Base-by-base conservation (phyloP, 2,113 vertebrate species). In the Hippocampus abdominalis region DNA sequence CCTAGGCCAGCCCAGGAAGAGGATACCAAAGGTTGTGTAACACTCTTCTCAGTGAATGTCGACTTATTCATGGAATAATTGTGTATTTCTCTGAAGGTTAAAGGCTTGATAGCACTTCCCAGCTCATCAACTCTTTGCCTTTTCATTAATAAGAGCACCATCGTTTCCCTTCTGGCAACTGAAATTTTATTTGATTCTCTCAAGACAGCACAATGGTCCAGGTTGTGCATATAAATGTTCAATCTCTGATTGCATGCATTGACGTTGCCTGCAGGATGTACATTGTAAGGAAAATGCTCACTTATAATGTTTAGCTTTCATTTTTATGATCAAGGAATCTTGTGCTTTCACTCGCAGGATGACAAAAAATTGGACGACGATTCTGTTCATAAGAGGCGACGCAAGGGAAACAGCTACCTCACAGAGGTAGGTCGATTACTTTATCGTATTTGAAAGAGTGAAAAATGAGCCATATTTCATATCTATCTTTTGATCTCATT, bases 301-400 rank as follows among this genome's bases (percentile, higher is more conserved):
- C 32, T 44, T 15, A 18, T 7, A 36, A 11, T 0, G 21, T 0
- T 25, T 3, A 3, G 11, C 15, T 53, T 68, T 20, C 25, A 6
- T 9, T 13, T 7, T 59, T 10, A 48, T n/a, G 57, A 21, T 53
- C 10, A 54, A 32, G 13, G 9, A 44, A 36, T 66, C 4, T 66
- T 53, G 15, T 10, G 0, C 76, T 32, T 57, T 0, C 21, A 79
- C 32, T 60, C 11, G 21, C 85, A 98, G 96, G 92, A 93, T 20
- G 93, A 95, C 73, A 92, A 91, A 75, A 95, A 93, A 51, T 73
- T 23, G 0, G 95, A 96, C 56, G 95, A 96, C 0, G 95, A 98
- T 66, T 88, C 86, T n/a, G 78, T 90, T 1, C 94, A 93, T 90
- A 98, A 96, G 84, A 93, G 94, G 69, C 91, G 94, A 63, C 90